phyloP scores from a whole-genome alignment of 2,797 vertebrate genomes.

The Harpagifer antarcticus region DNA sequence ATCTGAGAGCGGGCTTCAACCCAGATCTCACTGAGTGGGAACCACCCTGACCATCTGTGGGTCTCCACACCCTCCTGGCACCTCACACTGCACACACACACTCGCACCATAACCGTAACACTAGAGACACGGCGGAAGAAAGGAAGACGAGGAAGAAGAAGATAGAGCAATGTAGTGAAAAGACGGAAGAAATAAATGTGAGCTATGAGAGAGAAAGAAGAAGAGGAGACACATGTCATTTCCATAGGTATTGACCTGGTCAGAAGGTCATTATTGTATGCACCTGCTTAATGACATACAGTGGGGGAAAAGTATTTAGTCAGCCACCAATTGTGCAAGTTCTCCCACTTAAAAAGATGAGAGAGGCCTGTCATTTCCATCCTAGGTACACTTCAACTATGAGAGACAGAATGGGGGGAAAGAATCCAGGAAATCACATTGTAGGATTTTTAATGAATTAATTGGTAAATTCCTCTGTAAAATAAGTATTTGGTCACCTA shows the following conservation, averaged over 20 bases:
- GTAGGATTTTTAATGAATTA: too few species aligned
- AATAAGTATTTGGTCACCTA: too few species aligned
- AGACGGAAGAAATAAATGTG: neutral
- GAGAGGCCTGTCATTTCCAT: too few species aligned
- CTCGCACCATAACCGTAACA: slow-evolving; percentile 23
- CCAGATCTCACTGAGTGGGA: slow-evolving; percentile 86
- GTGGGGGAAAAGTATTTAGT: too few species aligned
- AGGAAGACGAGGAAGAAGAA: slow-evolving; percentile 1
- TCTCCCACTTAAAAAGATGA: too few species aligned
- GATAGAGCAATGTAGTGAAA: neutral
- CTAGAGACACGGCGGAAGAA: slow-evolving; percentile 17
- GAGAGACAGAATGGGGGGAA: too few species aligned
- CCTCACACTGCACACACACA: slow-evolving; percentile 52
- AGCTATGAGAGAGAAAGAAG: neutral
- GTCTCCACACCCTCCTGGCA: slow-evolving; percentile 86
- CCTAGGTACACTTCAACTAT: too few species aligned
- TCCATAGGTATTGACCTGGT: neutral
- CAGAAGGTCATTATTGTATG: slow-evolving; percentile 41
- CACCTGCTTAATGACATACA: slow-evolving; percentile 52
- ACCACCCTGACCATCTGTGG: slow-evolving; percentile 88
- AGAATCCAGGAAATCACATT: too few species aligned
- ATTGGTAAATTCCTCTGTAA: too few species aligned
- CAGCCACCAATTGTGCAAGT: too few species aligned
- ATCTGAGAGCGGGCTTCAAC: slow-evolving; percentile 81
- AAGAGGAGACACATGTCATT: neutral